phyloP scores from a whole-genome alignment of 2,888 invertebrate species.

The Drosophila atroscutellata region DNA sequence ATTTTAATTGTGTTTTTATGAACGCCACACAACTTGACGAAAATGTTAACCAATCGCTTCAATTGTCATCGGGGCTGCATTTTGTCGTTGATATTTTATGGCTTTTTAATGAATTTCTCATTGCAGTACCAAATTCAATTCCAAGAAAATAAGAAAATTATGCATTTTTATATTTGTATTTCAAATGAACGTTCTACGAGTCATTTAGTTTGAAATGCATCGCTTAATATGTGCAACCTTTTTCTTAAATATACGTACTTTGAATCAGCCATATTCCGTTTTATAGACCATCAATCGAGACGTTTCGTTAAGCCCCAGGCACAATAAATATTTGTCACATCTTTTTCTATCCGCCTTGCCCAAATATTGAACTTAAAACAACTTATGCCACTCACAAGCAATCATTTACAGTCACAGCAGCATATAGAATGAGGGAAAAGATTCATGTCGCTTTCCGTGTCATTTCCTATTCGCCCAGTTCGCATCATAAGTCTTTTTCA shows the following conservation, averaged over 20 bases:
- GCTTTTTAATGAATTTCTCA: conserved; percentile 35
- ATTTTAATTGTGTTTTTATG: conserved; percentile 77
- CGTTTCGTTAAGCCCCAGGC: conserved; percentile 1
- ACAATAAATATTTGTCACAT: not conserved
- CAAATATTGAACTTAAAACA: conserved; percentile 28
- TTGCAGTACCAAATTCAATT: conserved; percentile 1
- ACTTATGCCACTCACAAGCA: conserved; percentile 26
- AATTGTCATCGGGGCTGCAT: conserved; percentile 52
- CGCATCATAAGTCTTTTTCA: conserved; percentile 46
- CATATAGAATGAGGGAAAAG: conserved; percentile 16
- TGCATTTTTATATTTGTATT: not conserved
- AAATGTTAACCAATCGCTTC: conserved; percentile 42
- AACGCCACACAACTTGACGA: conserved; percentile 42
- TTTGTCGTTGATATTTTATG: conserved; percentile 23
- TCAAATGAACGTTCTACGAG: not conserved
- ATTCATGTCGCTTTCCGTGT: conserved; percentile 48
- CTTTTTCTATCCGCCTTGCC: not conserved
- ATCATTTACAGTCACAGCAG: conserved; percentile 29
- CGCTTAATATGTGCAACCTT: not conserved
- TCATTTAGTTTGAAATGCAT: not conserved
- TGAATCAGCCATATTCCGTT: not conserved
- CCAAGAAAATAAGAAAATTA: not conserved
- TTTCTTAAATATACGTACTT: not conserved
- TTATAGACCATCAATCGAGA: not conserved
- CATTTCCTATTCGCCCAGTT: conserved; percentile 35